These are phyloP conservation scores for Drosophila longiperda DNA, from an alignment of 2,888 invertebrate genomes.

Conservation along the genomic window DNA sequence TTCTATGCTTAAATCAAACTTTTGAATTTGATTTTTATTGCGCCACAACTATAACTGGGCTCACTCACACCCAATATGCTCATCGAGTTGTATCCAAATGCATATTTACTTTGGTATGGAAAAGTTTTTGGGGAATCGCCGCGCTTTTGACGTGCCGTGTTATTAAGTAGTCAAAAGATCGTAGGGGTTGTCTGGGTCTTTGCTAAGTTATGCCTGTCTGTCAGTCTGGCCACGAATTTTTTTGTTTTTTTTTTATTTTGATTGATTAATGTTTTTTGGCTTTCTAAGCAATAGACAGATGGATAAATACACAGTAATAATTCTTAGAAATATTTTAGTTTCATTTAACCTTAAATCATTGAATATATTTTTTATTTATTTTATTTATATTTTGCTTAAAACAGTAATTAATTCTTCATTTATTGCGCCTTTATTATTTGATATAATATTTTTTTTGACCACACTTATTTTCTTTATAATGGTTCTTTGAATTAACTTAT, in stretches of 20 bases:
- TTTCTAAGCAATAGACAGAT: not conserved
- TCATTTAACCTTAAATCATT: not conserved
- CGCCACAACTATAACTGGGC: conserved; percentile 65
- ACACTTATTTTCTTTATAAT: not conserved
- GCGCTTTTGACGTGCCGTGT: conserved; percentile 53
- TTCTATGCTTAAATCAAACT: conserved; percentile 59
- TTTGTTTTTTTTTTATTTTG: conserved; percentile 43
- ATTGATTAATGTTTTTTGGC: conserved; percentile 54
- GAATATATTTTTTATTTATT: not conserved
- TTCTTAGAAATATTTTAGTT: not conserved
- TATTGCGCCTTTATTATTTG: not conserved
- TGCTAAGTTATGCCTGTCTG: conserved; percentile 48
- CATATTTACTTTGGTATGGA: conserved; percentile 36
- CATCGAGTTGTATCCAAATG: conserved; percentile 11
- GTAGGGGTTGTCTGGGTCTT: conserved; percentile 46
- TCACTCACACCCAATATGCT: conserved; percentile 35
- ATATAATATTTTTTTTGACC: not conserved
- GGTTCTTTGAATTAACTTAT: not conserved
- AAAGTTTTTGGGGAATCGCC: conserved; percentile 27
- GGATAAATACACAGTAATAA: not conserved
- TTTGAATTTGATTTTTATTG: conserved; percentile 64
- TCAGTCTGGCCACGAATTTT: conserved; percentile 30
- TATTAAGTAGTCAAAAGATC: conserved; percentile 71
- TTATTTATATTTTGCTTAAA: not conserved
- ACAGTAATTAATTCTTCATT: not conserved